These are phyloP conservation scores for Synaphobranchus kaupii DNA, from an alignment of 2,797 vertebrate genomes.

Conservation along the genomic window DNA sequence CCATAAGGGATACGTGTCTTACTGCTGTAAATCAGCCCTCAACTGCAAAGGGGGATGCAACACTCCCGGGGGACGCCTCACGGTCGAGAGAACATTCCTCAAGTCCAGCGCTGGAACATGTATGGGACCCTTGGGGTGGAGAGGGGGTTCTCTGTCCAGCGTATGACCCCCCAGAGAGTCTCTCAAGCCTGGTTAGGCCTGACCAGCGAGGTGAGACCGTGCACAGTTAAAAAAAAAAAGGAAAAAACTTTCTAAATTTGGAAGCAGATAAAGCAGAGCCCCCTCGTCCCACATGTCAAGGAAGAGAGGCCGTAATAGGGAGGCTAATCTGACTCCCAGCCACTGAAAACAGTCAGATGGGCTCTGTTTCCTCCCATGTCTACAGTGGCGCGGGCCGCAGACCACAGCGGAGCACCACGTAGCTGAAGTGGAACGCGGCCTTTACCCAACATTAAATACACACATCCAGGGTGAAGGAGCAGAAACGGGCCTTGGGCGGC, in stretches of 20 bases:
- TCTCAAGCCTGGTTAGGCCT: neutral
- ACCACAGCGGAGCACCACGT: neutral
- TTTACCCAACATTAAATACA: neutral
- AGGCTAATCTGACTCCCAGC: slow-evolving; percentile 6
- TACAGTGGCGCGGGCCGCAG: neutral
- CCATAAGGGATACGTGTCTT: too few relatives aligned
- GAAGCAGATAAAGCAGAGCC: neutral
- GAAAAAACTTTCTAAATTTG: slow-evolving; percentile 6
- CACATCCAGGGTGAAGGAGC: neutral
- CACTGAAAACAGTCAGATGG: neutral
- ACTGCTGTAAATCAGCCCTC: neutral
- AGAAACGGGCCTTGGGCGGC: neutral
- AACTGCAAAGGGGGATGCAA: too few relatives aligned
- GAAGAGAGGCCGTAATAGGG: neutral
- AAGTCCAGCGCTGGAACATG: neutral
- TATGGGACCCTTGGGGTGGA: neutral
- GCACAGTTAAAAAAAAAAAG: neutral
- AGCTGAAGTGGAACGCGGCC: neutral
- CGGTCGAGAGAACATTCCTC: slow-evolving; percentile 23
- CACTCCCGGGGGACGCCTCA: neutral
- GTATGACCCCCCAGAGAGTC: neutral
- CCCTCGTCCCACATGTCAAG: neutral
- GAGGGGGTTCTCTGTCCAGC: neutral
- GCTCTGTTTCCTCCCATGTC: slow-evolving; percentile 7
- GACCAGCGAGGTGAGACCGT: neutral